Evolutionary conservation across 2,113 vertebrate genomes (phyloP).

Genomic region (Podarcis cretensis): DNA sequence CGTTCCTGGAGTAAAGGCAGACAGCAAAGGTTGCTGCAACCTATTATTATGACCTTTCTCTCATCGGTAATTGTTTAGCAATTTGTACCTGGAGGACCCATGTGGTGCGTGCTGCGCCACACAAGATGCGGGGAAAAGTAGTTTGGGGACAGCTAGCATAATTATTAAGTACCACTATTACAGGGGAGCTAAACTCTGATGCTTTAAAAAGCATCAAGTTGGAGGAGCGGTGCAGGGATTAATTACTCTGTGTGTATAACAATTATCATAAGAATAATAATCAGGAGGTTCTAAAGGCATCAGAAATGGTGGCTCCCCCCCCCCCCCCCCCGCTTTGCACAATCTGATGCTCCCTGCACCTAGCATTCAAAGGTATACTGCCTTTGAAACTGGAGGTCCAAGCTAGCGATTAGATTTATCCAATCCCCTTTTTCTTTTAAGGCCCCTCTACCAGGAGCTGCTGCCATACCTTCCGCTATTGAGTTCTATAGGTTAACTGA

Average conservation of each 20-base stretch:
- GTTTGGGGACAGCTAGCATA: constrained; percentile 60
- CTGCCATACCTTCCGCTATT: not conserved
- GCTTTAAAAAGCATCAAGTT: constrained; percentile 57
- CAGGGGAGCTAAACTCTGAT: constrained; percentile 51
- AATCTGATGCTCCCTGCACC: not conserved
- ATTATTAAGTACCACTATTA: constrained; percentile 69
- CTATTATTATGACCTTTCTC: constrained; percentile 84
- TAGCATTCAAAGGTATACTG: not conserved
- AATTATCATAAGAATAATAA: constrained; percentile 16
- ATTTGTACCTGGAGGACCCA: constrained; percentile 81
- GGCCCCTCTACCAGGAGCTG: not conserved
- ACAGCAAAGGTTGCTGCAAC: constrained; percentile 76
- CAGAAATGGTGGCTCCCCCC: not conserved
- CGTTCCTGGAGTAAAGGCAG: constrained; percentile 77
- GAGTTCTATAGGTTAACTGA: not conserved
- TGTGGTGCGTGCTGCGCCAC: constrained; percentile 70
- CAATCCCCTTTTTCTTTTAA: not conserved
- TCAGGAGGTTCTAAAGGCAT: not conserved
- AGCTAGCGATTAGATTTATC: too few species aligned
- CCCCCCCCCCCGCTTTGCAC: too few species aligned
- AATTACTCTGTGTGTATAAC: constrained; percentile 25
- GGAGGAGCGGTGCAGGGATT: constrained; percentile 49
- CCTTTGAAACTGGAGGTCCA: not conserved
- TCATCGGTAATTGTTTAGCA: constrained; percentile 82
- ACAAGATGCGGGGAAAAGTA: constrained; percentile 65